A percentile compares a stretch with the other conserved stretches of the same genome.
These are phyloP conservation scores for Typhlichthys eigenmanni DNA, from an alignment of 2,797 vertebrate species.

Conservation along the genomic window DNA sequence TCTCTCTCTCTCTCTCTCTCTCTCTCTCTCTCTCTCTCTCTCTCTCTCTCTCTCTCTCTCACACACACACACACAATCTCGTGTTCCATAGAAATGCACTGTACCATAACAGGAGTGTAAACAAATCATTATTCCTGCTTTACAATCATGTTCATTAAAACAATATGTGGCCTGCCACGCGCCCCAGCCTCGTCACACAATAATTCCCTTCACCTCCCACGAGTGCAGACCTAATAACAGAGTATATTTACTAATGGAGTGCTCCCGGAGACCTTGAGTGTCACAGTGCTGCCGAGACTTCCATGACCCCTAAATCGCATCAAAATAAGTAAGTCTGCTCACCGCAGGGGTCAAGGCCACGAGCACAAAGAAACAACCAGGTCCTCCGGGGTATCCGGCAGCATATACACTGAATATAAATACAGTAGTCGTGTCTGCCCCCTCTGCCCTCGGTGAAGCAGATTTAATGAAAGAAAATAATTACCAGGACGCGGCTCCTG, in stretches of 20 bases:
- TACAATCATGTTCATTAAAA: conserved; percentile 14
- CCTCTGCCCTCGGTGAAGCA: conserved; percentile 20
- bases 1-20: too few relatives aligned
- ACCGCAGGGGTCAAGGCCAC: conserved; percentile 5
- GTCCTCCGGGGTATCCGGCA: conserved; percentile 10
- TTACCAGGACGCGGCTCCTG: conserved; percentile 35
- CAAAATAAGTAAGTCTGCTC: conserved; percentile 6
- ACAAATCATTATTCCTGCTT: conserved; percentile 10
- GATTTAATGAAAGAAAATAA: conserved; percentile 55
- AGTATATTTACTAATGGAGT: conserved; percentile 21
- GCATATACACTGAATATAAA: conserved; percentile 35
- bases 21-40: too few relatives aligned
- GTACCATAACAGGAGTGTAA: neutral
- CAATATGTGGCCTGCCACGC: conserved; percentile 23
- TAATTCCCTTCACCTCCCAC: conserved; percentile 4
- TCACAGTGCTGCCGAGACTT: conserved; percentile 9
- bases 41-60: too few relatives aligned
- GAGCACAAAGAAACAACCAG: conserved; percentile 15
- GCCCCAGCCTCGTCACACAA: conserved; percentile 10
- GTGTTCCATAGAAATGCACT: conserved; percentile 8
- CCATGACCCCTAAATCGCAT: conserved; percentile 7
- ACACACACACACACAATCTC: neutral
- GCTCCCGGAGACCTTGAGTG: conserved; percentile 2
- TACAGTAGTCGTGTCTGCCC: conserved; percentile 41
- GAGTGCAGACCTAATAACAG: conserved; percentile 7